Evolutionary conservation across 2,888 invertebrate species (phyloP), one percentile per base, ranked within the genome.

Genomic region (Lochmaea crataegi): DNA sequence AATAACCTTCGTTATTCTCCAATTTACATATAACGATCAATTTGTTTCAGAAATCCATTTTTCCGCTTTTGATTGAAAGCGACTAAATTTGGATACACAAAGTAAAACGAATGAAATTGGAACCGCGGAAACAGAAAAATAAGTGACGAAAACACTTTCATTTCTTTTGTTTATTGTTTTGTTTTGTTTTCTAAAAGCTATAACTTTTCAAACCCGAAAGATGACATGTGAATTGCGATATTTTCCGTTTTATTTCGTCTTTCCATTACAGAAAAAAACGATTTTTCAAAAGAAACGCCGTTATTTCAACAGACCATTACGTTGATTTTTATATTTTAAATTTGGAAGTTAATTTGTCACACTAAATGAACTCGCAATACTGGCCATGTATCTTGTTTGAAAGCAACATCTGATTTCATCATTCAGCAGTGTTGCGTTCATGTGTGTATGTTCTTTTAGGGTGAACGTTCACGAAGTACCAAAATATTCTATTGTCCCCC

Each of bases 161-260:
- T 61, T 71, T 67, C 71, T 67, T 67, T 72, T 32, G 67, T 67
- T 72, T 60, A 72, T 67, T 66, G 65, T 72, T 72, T 72, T 67
- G 67, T 71, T 72, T 61, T 65, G 48, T 51, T 72, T 67, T 67
- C 63, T 66, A 61, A 71, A 71, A 71, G 66, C 61, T 22, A 56
- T 67, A 67, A 56, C 48, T 66, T 67, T 72, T 45, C 42, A 22
- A 72, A 38, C 51, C 63, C 32, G 71, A 66, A 58, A 42, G 45
- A 68, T 68, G 67, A 68, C 58, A 67, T 58, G 42, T 41, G 41
- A 45, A 68, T 16, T 48, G n/a, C 67, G 22, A 68, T 60, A 68
- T 68, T 68, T 68, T 42, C 22, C 42, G 26, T 48, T 56, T 48
- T 32, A 67, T 67, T 22, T 42, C 38, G 42, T n/a, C 45, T 22